Evolutionary conservation across 2,888 invertebrate species (phyloP).

Genomic region (Drosophila gaucha): DNA sequence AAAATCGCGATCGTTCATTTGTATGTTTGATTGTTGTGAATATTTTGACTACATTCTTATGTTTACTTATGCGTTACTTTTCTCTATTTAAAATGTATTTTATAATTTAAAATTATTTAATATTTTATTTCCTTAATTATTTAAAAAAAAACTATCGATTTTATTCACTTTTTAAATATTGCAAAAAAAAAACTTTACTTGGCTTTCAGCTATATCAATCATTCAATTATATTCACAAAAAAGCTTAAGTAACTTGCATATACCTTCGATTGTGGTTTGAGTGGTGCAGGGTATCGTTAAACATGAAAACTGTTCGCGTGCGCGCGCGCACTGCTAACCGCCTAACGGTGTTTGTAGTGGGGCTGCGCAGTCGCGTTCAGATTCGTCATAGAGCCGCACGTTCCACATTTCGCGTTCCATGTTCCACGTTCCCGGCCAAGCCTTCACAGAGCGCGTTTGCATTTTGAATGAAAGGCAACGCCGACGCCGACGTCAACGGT

Average conservation of each 20-base stretch:
- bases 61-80: too few relatives aligned
- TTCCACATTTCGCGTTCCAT: constrained; percentile 37
- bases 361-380: constrained; percentile 51
- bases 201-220: too few relatives aligned
- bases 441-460: constrained; percentile 39
- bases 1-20: too few relatives aligned
- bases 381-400: constrained; percentile 52
- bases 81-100: too few relatives aligned
- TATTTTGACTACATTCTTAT: too few relatives aligned
- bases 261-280: neutral
- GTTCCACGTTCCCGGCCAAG: constrained; percentile 53
- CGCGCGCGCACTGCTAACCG: constrained; percentile 54
- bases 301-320: constrained; percentile 73
- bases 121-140: too few relatives aligned
- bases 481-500: constrained; percentile 5
- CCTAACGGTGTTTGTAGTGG: constrained; percentile 76
- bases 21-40: neutral
- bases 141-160: too few relatives aligned
- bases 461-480: constrained; percentile 54
- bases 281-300: constrained; percentile 27
- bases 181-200: too few relatives aligned
- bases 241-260: neutral
- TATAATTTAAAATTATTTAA: too few relatives aligned
- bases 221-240: too few relatives aligned
- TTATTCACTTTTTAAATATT: too few relatives aligned